These are phyloP conservation scores for Drosophila vallismaia DNA, from an alignment of 2,888 invertebrate species.

Conservation along the genomic window DNA sequence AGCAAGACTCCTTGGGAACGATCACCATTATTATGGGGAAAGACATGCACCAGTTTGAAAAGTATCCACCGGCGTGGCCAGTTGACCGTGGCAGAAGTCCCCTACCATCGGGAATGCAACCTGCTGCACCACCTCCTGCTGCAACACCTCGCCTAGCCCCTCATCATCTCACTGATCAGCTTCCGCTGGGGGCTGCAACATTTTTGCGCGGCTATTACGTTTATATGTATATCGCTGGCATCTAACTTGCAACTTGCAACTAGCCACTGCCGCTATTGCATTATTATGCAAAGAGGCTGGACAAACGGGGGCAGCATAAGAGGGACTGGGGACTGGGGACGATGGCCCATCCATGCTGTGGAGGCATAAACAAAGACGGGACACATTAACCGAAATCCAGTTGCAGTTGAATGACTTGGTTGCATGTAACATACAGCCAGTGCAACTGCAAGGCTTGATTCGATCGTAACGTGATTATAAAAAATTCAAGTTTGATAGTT, in stretches of 20 bases:
- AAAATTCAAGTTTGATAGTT: constrained; percentile 58
- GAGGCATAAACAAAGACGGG: constrained; percentile 27
- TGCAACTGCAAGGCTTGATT: constrained; percentile 44
- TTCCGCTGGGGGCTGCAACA: constrained; percentile 49
- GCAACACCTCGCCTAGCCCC: constrained; percentile 37
- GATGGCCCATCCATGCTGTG: constrained; percentile 15
- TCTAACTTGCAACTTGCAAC: constrained; percentile 35
- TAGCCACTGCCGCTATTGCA: constrained; percentile 49
- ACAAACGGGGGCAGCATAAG: constrained; percentile 7
- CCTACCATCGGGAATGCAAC: constrained; percentile 37
- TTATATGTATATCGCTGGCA: constrained; percentile 43
- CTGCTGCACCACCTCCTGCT: constrained; percentile 37
- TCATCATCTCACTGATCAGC: constrained; percentile 4
- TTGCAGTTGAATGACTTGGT: constrained; percentile 76
- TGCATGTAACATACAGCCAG: constrained; percentile 54
- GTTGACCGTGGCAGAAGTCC: constrained; percentile 76
- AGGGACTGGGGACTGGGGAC: not conserved
- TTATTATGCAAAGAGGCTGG: constrained; percentile 74
- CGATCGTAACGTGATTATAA: constrained; percentile 59
- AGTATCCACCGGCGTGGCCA: constrained; percentile 51
- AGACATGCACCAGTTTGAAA: constrained; percentile 4
- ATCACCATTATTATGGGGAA: not conserved
- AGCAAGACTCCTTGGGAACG: not conserved
- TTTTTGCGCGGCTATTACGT: constrained; percentile 52
- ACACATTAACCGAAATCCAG: constrained; percentile 77